These are phyloP conservation scores for Echinometra lucunter DNA, from an alignment of 53 echinoderm and acorn worm genomes.

Conservation along the genomic window DNA sequence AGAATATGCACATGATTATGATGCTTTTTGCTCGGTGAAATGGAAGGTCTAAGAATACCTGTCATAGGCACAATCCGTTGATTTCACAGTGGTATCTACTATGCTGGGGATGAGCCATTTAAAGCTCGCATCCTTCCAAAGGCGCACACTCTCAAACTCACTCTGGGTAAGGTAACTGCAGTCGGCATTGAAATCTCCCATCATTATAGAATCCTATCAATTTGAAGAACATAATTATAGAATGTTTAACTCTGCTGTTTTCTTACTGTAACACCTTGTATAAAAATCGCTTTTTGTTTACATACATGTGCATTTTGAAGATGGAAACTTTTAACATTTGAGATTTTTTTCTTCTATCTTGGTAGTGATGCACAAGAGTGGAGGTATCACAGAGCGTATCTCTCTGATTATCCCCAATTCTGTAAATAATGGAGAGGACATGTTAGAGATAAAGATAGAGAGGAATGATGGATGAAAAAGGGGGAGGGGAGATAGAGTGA, in stretches of 20 bases:
- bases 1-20: neutral
- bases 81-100: conserved; percentile 78
- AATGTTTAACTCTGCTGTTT: neutral
- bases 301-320: too few species aligned
- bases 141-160: conserved; percentile 71
- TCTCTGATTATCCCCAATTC: neutral
- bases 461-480: neutral
- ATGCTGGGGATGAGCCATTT: conserved; percentile 72
- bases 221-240: too few species aligned
- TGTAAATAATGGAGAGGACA: neutral
- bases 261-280: too few species aligned
- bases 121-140: conserved; percentile 73
- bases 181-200: conserved; percentile 89
- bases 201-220: conserved; percentile 73
- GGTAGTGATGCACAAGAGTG: too few species aligned
- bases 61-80: conserved; percentile 86
- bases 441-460: neutral
- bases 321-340: neutral
- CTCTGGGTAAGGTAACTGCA: conserved; percentile 71
- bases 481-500: neutral
- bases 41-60: conserved; percentile 60
- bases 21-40: neutral
- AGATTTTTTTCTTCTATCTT: too few species aligned
- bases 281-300: neutral
- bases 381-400: too few species aligned